Evolutionary conservation across 2,113 vertebrate genomes (phyloP), one percentile per base, ranked within the genome.

Genomic region (Urocitellus parryii): DNA sequence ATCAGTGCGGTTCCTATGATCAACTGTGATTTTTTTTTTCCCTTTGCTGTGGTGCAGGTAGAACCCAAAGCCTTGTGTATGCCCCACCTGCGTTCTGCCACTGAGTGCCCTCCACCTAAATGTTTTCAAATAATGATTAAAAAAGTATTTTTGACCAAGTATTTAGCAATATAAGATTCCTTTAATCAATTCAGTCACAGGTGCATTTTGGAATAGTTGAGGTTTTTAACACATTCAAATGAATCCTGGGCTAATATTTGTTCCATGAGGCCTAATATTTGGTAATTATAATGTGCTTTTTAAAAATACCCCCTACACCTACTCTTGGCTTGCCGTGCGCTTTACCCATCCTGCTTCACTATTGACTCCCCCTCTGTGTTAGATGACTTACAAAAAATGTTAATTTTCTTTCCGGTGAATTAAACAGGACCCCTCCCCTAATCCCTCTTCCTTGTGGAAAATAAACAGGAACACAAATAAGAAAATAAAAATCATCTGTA

Each of bases 381-480:
- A 80, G 67, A 53, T 61, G 13, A 34, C 11, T 88, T 85, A 24
- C 67, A 67, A 88, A 84, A 22, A 39, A 13, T 51, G 45, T 45
- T 45, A 61, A 61, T 17, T 67, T 76, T 32, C 45, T 37, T n/a
- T 11, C 34, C 8, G 24, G 27, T 42, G 70, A 83, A 56, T 83
- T 92, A 90, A 88, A 63, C 12, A 61, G 67, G 42, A 58, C 53
- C 53, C 53, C 65, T 67, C 63, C 32, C 53, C 11, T 7, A 20
- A 20, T 20, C 22, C 18, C 29, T 11, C 4, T 72, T 90, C 16
- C 70, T 25, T 83, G 39, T 78, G 70, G 63, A 39, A 95, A 96
- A 89, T 72, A 89, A 92, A 77, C 6, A 86, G 37, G 73, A 88
- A 42, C 61, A 81, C 39, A 67, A 81, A 85, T 25, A 79, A 51